Conservation (phyloP, 1,140 invertebrate species). For the Halotydeus destructor region DNA sequence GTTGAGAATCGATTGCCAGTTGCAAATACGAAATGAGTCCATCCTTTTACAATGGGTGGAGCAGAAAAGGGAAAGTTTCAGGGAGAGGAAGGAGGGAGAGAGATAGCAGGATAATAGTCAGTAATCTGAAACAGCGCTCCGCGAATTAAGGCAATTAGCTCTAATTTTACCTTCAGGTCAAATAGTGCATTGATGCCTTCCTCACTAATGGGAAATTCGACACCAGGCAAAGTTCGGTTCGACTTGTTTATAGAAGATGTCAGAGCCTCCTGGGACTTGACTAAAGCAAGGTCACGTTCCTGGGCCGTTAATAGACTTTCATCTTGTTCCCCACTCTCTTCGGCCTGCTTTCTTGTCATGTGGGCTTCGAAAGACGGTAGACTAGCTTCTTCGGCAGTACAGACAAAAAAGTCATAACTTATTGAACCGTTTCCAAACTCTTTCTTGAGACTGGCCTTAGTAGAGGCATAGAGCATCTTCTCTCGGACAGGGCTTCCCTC, state of each 20-base stretch:
- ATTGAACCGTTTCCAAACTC: slow-evolving; percentile 81
- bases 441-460: slow-evolving; percentile 87
- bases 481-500: slow-evolving; percentile 68
- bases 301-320: slow-evolving; percentile 6
- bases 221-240: slow-evolving; percentile 74
- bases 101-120: too few species aligned
- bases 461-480: slow-evolving; percentile 98
- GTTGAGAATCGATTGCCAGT: slow-evolving; percentile 37
- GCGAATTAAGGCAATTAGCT: too few species aligned
- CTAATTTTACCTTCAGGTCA: too few species aligned
- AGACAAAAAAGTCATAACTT: slow-evolving; percentile 75
- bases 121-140: too few species aligned
- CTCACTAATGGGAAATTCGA: slow-evolving; percentile 74
- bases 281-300: slow-evolving; percentile 3
- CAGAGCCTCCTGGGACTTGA: slow-evolving; percentile 3
- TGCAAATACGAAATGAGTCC: slow-evolving; percentile 38
- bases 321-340: neutral
- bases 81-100: too few species aligned
- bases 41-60: too few species aligned
- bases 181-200: slow-evolving; percentile 49
- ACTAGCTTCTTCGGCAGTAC: slow-evolving; percentile 35
- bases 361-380: slow-evolving; percentile 10
- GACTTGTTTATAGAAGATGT: neutral
- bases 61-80: too few species aligned
- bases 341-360: neutral